phyloP scores from a whole-genome alignment of 2,888 invertebrate genomes.

The Volucella inanis region DNA sequence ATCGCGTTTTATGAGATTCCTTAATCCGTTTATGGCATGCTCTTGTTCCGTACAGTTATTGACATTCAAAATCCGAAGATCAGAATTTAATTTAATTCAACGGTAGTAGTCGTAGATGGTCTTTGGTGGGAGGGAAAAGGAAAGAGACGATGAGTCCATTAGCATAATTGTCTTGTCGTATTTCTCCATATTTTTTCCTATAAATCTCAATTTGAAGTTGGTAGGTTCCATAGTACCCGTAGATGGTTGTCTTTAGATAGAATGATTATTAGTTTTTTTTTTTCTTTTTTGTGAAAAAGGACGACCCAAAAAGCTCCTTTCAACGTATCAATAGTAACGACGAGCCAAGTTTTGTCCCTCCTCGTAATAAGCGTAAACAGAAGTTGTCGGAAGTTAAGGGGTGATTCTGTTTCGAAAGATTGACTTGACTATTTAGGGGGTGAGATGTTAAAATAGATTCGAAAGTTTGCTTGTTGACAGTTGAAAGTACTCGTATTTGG shows the following conservation, averaged over 20 bases:
- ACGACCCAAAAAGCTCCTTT: too few species aligned
- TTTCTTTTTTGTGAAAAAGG: background rate
- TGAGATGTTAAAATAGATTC: too few species aligned
- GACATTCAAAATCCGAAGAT: constrained; percentile 20
- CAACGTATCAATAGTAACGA: too few species aligned
- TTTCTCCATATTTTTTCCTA: background rate
- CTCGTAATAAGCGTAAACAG: too few species aligned
- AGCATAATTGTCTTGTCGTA: constrained; percentile 42
- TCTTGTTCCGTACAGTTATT: constrained; percentile 39
- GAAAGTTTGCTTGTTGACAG: too few species aligned
- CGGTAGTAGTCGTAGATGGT: background rate
- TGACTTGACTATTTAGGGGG: too few species aligned
- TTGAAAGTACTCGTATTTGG: too few species aligned
- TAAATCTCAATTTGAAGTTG: constrained; percentile 38
- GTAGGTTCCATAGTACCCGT: too few species aligned
- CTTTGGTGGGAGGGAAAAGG: constrained; percentile 2
- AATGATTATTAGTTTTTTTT: background rate
- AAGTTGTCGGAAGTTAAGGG: too few species aligned
- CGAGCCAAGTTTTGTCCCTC: too few species aligned
- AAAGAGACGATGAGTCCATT: constrained; percentile 27
- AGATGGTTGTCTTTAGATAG: constrained; percentile 8
- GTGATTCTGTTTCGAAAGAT: too few species aligned
- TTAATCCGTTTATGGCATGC: constrained; percentile 35
- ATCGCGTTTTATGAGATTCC: constrained; percentile 52
- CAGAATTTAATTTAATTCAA: constrained; percentile 47